phyloP scores from a whole-genome alignment of 2,113 vertebrate genomes.

The human (Homo sapiens) region DNA sequence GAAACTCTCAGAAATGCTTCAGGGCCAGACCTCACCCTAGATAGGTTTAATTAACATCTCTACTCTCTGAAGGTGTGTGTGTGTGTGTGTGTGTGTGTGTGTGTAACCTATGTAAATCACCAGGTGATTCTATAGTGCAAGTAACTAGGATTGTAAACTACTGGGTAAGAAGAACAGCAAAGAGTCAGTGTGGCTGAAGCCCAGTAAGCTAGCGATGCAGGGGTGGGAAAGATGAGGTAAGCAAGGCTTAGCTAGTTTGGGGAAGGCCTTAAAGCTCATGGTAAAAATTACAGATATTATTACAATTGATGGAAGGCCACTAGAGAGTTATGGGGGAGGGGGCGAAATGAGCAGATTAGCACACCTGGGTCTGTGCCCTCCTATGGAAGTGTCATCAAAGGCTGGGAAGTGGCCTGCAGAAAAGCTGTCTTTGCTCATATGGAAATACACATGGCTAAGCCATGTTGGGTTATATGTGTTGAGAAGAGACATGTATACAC shows the following conservation, averaged over 20 bases:
- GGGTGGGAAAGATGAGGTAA: background rate
- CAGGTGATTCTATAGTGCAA: background rate
- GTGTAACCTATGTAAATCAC: background rate
- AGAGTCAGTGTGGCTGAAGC: background rate
- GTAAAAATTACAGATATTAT: background rate
- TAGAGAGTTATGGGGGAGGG: background rate
- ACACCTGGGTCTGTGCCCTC: background rate
- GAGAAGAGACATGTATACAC: background rate
- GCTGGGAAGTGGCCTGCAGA: background rate
- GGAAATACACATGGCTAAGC: background rate
- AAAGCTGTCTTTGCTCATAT: background rate
- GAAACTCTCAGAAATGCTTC: background rate
- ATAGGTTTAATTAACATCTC: background rate
- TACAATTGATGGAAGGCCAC: background rate
- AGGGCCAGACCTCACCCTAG: background rate
- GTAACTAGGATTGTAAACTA: background rate
- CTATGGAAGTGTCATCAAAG: background rate
- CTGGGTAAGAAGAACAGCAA: background rate
- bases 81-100: background rate
- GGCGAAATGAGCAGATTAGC: background rate
- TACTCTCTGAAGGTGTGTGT: background rate
- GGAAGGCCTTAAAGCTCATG: background rate
- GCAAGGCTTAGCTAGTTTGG: background rate
- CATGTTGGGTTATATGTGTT: background rate
- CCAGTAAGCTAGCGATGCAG: background rate